Evolutionary conservation across 2,797 vertebrate genomes (phyloP).

Genomic region (Poeciliopsis presidionis): DNA sequence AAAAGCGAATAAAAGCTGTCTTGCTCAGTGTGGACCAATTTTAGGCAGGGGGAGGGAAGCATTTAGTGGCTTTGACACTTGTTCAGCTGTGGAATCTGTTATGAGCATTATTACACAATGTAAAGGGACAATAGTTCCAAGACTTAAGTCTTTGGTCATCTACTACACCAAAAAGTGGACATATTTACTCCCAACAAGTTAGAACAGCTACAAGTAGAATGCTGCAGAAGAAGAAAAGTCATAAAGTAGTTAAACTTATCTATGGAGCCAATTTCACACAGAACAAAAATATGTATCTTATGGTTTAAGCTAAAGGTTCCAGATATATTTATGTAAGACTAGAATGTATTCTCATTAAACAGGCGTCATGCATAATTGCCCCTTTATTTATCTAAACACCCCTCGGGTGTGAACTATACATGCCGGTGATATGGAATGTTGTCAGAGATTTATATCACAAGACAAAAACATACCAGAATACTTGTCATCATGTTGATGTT

Average conservation of each 20-base stretch:
- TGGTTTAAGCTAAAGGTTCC: background rate
- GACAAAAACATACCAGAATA: background rate
- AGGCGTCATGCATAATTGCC: too few relatives aligned
- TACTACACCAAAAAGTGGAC: background rate
- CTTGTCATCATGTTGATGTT: background rate
- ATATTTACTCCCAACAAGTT: background rate
- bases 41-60: constrained; percentile 18
- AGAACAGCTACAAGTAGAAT: background rate
- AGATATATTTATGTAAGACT: background rate
- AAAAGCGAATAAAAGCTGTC: constrained; percentile 19
- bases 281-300: background rate
- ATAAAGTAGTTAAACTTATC: background rate
- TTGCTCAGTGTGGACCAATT: constrained; percentile 39
- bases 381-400: background rate
- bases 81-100: constrained; percentile 3
- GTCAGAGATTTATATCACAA: background rate
- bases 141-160: background rate
- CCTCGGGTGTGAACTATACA: background rate
- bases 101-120: background rate
- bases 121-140: background rate
- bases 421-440: background rate
- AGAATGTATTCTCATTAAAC: background rate
- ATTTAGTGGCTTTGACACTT: constrained; percentile 10
- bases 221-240: background rate
- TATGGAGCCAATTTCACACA: background rate